Evolutionary conservation across 1,140 invertebrate species (phyloP), one percentile per base, ranked within the genome.

Genomic region (Meloidogyne exigua): DNA sequence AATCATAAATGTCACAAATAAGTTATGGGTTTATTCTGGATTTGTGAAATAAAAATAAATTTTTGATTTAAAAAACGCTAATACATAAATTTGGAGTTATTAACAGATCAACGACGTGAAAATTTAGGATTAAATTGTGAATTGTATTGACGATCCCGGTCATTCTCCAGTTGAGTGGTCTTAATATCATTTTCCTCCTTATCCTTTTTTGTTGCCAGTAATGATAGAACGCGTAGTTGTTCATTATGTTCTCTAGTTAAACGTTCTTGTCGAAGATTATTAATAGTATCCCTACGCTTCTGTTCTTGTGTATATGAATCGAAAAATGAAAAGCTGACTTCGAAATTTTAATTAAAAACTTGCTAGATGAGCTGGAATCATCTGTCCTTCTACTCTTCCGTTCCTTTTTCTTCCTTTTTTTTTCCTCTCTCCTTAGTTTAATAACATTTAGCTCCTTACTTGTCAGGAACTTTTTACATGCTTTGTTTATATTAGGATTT

Each of bases 121-220:
- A 94, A 88, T 88, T 93, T 91, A 68, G 94, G 94, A 89, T 95
- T 95, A 87, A 93, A 96, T 88, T 95, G 94, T 10, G 93, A 94
- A 90, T 94, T 95, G 87, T 96, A 96, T 89, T 92, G 92, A 83
- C 92, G 79, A 39, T 76, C 77, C 12, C 75, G 68, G 28, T 77
- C 77, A 42, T 49, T 68, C 28, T 79, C 76, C 23, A 74, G 49
- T 44, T 84, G 57, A 13, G 64, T 11, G 26, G 57, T 70, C 57
- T 39, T 39, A 36, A 26, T 3, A 71, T 72, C 87, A 91, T 91
- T 12, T 90, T 49, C 63, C n/a, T 71, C 28, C 15, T 77, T 72
- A 10, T 39, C 66, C 57, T 79, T 23, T 25, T n/a, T 63, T 23
- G 26, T 76, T 12, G 82, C n/a, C 7, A 80, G 69, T 10, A 39